phyloP scores from a whole-genome alignment of 1,140 invertebrate species.

The Adelges cooleyi region DNA sequence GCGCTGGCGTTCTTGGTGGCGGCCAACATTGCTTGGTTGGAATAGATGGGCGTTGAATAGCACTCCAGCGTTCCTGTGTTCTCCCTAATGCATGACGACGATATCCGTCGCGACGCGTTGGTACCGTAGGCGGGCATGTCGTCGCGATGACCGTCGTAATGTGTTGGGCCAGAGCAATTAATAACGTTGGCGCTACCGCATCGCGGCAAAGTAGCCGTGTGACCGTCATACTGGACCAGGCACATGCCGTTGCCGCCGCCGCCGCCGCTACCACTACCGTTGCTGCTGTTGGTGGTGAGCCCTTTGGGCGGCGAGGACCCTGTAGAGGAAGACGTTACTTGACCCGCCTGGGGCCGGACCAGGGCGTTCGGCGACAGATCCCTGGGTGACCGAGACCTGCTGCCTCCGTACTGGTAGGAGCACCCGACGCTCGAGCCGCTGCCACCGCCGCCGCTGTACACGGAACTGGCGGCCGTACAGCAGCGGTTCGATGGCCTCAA shows the following conservation, averaged over 20 bases:
- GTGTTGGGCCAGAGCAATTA: neutral
- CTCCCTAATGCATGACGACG: constrained; percentile 16
- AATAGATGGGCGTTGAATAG: constrained; percentile 1
- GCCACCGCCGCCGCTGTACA: neutral
- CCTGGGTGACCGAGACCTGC: neutral
- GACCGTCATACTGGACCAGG: constrained; percentile 7
- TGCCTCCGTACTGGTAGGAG: constrained; percentile 1
- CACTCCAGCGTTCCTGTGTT: neutral
- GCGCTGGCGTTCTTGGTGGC: neutral
- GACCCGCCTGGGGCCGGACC: constrained; percentile 1
- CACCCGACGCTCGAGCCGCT: neutral
- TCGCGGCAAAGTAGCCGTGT: neutral
- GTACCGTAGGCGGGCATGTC: neutral
- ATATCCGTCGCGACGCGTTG: neutral
- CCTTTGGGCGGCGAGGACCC: constrained; percentile 5
- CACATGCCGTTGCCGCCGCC: neutral
- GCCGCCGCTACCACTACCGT: no score
- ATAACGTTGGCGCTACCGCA: constrained; percentile 10
- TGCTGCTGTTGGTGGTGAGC: neutral
- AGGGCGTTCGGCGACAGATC: constrained; percentile 15
- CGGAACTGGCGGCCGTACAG: constrained; percentile 3
- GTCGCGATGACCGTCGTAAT: neutral
- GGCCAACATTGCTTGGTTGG: neutral
- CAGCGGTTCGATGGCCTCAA: constrained; percentile 24
- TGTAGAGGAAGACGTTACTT: neutral